These are phyloP conservation scores for Microtus oregoni DNA, from an alignment of 2,113 vertebrate species.

Conservation along the genomic window DNA sequence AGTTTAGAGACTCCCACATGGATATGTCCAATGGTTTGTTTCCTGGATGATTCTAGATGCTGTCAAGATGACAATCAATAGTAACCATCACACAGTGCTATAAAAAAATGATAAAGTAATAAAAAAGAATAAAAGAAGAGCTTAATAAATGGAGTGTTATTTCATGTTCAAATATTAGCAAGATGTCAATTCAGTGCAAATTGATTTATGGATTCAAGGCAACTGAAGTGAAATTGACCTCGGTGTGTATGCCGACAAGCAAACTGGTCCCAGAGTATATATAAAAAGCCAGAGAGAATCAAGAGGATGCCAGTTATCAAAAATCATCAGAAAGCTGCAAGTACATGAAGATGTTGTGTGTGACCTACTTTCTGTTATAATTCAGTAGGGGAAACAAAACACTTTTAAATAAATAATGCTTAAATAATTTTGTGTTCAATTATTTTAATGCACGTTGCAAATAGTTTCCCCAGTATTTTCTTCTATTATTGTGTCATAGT, in stretches of 20 bases:
- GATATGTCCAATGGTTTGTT: neutral
- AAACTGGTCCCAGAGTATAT: neutral
- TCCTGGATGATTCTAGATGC: neutral
- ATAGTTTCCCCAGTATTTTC: neutral
- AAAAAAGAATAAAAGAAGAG: neutral
- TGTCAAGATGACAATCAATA: neutral
- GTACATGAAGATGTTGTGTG: neutral
- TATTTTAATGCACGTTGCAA: neutral
- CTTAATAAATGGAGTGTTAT: neutral
- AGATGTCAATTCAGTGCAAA: neutral
- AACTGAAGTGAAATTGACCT: neutral
- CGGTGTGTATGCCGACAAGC: neutral
- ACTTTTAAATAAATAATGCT: neutral
- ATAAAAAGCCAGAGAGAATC: neutral
- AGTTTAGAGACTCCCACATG: neutral
- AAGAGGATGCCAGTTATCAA: neutral
- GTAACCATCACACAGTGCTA: neutral
- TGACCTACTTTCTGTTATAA: neutral
- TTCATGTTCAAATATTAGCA: slow-evolving; percentile 3
- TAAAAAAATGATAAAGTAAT: slow-evolving; percentile 9
- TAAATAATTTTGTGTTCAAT: neutral
- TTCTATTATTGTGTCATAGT: neutral
- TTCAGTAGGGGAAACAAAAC: neutral
- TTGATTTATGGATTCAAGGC: neutral
- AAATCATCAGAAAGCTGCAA: neutral